These are phyloP conservation scores for Phoxinus phoxinus DNA, from an alignment of 2,113 vertebrate genomes.

Conservation along the genomic window DNA sequence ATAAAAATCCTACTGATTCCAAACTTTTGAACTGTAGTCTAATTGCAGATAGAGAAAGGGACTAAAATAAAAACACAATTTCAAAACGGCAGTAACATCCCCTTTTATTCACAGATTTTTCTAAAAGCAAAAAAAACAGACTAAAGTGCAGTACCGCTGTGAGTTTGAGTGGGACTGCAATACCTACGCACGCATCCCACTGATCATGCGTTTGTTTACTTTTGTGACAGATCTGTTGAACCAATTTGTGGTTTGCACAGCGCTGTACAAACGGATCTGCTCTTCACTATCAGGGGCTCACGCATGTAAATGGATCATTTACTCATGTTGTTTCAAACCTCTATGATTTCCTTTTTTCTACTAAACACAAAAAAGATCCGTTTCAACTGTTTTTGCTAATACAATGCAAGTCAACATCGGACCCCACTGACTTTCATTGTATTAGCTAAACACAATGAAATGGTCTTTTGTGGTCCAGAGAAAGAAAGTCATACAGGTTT, in stretches of 20 bases:
- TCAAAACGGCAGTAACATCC: background rate
- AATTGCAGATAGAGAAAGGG: background rate
- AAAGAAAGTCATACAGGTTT: background rate
- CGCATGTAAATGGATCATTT: background rate
- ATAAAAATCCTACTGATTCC: background rate
- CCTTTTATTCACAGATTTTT: background rate
- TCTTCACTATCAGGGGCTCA: background rate
- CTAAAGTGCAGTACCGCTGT: background rate
- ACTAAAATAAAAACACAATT: background rate
- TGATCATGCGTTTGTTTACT: background rate
- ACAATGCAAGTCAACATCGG: background rate
- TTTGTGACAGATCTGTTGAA: background rate
- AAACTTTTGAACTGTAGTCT: background rate
- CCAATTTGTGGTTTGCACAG: background rate
- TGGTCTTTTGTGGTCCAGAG: background rate
- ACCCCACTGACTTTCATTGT: background rate
- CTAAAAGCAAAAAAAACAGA: background rate
- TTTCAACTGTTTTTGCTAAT: background rate
- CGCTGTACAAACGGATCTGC: background rate
- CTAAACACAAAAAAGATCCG: background rate
- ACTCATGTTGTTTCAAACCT: background rate
- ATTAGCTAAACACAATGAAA: background rate
- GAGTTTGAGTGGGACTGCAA: background rate
- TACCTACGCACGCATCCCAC: background rate
- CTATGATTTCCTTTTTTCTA: background rate